Percentiles rank a stretch among this genome's conserved stretches.
phyloP scores from a whole-genome alignment of 2,113 vertebrate genomes.

The Nestor notabilis region DNA sequence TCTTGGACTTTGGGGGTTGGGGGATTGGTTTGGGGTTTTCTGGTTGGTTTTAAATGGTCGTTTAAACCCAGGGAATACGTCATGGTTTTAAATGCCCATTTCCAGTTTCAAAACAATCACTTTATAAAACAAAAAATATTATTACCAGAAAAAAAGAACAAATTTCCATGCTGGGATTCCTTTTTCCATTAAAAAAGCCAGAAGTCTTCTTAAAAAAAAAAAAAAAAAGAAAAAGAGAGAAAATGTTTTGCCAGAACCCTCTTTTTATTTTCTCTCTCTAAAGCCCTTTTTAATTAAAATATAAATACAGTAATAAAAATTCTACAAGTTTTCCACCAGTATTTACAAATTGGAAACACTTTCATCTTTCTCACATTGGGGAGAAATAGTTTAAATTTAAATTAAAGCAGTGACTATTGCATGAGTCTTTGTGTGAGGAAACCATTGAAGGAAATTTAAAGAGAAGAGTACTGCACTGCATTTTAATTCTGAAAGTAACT shows the following conservation, averaged over 20 bases:
- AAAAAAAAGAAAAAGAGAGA: background rate
- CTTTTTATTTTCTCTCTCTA: background rate
- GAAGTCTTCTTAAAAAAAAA: background rate
- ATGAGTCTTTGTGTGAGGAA: background rate
- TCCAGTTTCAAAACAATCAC: background rate
- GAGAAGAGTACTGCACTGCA: background rate
- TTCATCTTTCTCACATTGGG: background rate
- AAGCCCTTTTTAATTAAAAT: conserved; percentile 5
- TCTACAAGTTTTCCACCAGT: background rate
- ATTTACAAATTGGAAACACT: conserved; percentile 14
- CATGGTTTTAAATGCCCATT: background rate
- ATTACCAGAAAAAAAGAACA: background rate
- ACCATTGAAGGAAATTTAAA: background rate
- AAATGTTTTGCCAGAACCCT: background rate
- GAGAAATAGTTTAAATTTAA: background rate
- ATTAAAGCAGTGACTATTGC: background rate
- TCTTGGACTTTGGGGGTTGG: background rate
- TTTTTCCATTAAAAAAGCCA: background rate
- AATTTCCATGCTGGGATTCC: background rate
- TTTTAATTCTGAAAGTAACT: conserved; percentile 9
- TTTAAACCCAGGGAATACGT: background rate
- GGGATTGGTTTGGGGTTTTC: background rate
- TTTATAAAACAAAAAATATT: background rate
- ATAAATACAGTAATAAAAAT: background rate
- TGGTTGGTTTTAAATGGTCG: background rate